Percentiles rank a stretch among this genome's conserved stretches.
These are phyloP conservation scores for Onychorhynchus coronatus DNA, from an alignment of 2,113 vertebrate species.

Conservation along the genomic window DNA sequence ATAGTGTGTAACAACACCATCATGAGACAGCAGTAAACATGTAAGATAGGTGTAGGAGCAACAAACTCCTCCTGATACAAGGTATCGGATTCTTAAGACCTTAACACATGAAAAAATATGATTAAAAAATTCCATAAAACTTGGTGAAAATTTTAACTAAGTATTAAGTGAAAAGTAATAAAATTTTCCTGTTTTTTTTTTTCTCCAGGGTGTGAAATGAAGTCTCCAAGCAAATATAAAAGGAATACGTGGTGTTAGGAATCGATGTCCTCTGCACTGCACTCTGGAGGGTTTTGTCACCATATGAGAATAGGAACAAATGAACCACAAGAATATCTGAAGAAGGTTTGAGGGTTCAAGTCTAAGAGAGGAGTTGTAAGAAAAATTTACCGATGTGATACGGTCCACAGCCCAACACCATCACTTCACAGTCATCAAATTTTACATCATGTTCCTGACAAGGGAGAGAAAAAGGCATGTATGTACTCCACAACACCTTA, in stretches of 20 bases:
- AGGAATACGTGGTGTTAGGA: background rate
- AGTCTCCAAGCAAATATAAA: background rate
- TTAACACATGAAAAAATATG: background rate
- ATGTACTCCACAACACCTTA: background rate
- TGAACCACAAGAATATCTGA: background rate
- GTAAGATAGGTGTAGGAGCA: background rate
- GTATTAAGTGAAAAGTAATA: background rate
- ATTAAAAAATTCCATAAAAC: background rate
- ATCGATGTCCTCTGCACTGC: background rate
- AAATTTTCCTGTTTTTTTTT: background rate
- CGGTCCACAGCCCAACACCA: slow-evolving; percentile 94
- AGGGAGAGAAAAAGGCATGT: background rate
- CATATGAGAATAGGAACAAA: background rate
- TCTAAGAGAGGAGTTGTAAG: background rate
- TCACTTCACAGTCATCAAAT: slow-evolving; percentile 88
- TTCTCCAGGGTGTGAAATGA: background rate
- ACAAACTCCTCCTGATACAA: background rate
- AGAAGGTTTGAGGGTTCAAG: background rate
- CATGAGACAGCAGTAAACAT: background rate
- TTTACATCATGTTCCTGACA: slow-evolving; percentile 90
- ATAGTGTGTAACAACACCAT: background rate
- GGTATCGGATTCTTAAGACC: background rate
- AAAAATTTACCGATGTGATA: slow-evolving; percentile 91
- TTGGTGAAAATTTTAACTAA: background rate
- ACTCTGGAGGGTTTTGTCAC: background rate